These are phyloP conservation scores for Okamejei kenojei DNA, from an alignment of 2,797 vertebrate genomes.

Conservation along the genomic window DNA sequence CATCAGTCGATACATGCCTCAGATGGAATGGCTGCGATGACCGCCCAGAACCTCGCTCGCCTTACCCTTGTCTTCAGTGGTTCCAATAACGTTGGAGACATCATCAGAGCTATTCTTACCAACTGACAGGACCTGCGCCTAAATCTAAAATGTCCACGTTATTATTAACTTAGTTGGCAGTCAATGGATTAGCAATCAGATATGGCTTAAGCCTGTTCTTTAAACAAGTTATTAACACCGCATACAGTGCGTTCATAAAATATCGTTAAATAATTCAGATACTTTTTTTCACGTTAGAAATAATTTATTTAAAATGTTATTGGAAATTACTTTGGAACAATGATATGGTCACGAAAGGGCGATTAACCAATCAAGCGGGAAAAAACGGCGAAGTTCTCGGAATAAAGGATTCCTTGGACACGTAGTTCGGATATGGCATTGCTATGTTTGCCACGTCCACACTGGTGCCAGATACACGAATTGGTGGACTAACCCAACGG, in stretches of 20 bases:
- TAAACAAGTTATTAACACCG: background rate
- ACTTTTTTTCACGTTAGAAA: background rate
- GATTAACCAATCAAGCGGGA: background rate
- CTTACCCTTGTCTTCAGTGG: background rate
- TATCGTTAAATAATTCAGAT: background rate
- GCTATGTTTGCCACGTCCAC: background rate
- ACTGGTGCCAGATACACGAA: background rate
- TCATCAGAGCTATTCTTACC: background rate
- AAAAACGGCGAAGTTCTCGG: background rate
- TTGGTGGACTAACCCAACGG: no score
- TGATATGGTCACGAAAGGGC: background rate
- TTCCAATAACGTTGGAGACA: background rate
- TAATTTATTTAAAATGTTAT: background rate
- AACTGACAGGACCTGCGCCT: background rate
- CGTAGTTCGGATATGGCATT: background rate
- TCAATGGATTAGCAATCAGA: background rate
- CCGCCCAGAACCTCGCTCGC: background rate
- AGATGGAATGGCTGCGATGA: background rate
- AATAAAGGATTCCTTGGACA: background rate
- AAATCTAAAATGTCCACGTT: background rate
- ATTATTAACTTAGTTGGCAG: background rate
- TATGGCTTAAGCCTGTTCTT: background rate
- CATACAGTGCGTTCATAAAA: background rate
- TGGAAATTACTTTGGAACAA: background rate
- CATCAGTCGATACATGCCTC: no score